Evolutionary conservation across 2,888 invertebrate species (phyloP), one percentile per base, ranked within the genome.

Genomic region (Campaea margaritaria): DNA sequence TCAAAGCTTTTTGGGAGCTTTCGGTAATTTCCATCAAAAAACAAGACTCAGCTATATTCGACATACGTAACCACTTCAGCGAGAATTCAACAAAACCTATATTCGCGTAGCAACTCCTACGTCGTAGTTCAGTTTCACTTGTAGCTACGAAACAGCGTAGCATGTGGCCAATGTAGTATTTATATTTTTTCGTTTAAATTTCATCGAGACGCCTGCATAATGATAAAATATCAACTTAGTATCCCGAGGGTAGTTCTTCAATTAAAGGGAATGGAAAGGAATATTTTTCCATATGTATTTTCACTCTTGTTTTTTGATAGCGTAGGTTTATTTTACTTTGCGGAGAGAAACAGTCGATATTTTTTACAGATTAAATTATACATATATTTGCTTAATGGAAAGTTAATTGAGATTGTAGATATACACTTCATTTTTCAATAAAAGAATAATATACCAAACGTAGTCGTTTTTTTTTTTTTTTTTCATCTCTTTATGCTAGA

Each of bases 91-190:
- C 31, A 48, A 10, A n/a, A 41, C 36, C 50, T 45, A 50, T 58
- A 36, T 36, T 48, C 54, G 62, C 57, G 55, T 62, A 58, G 59
- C 53, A 41, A 57, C 63, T 11, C 51, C 46, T 54, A 55, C 59
- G 54, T 21, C 49, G 59, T 49, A 50, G 54, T 9, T 31, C 31
- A n/a, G n/a, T n/a, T n/a, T n/a, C n/a, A n/a, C n/a, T 21, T 3
- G 31, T 9, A 31, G 31, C 58, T 34, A 3, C 43, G 36, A 7
- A 15, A 38, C 57, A 51, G 46, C 48, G 64, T 28, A 53, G 60
- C 21, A 28, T 51, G 52, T 63, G 58, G 39, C 28, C 11, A 11
- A 41, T 39, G 14, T 53, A 47, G 47, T n/a, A 52, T 44, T 31
- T 43, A 51, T 11, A 28, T 46, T 15, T 41, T 53, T 9, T 44